Percentiles rank a stretch among this genome's conserved stretches.
These are phyloP conservation scores for Tupaia tana DNA, from an alignment of 2,113 vertebrate species.

Conservation along the genomic window DNA sequence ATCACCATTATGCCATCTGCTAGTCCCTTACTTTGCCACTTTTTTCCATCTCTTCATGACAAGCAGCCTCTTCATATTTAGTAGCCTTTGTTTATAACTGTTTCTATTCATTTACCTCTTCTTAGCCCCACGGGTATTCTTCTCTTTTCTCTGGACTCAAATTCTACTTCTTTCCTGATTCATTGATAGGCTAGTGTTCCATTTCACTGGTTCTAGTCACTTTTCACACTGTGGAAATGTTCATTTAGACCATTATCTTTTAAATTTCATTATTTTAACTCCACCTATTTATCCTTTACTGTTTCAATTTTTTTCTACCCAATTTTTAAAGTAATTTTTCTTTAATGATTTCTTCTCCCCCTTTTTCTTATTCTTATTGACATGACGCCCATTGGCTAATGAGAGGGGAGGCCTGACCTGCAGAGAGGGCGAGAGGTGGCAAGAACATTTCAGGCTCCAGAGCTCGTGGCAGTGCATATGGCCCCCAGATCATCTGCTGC, in stretches of 20 bases:
- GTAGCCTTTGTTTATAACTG: not conserved
- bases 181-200: not conserved
- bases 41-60: not conserved
- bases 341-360: not conserved
- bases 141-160: not conserved
- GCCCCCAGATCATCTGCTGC: not conserved
- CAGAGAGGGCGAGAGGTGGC: accelerated
- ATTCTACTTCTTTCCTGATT: not conserved
- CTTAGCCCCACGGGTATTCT: not conserved
- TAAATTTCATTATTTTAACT: not conserved
- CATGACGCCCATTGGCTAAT: not conserved
- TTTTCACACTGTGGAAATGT: not conserved
- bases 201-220: not conserved
- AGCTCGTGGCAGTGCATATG: not conserved
- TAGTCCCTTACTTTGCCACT: not conserved
- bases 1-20: too few relatives aligned
- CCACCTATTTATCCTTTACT: not conserved
- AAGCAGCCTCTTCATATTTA: not conserved
- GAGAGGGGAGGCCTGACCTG: too few relatives aligned
- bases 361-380: not conserved
- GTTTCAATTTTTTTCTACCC: not conserved
- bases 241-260: not conserved
- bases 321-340: not conserved
- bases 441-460: not conserved
- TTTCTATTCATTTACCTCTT: not conserved